Conservation (phyloP, 1,140 invertebrate genomes). For the Bombus terrestris region DNA sequence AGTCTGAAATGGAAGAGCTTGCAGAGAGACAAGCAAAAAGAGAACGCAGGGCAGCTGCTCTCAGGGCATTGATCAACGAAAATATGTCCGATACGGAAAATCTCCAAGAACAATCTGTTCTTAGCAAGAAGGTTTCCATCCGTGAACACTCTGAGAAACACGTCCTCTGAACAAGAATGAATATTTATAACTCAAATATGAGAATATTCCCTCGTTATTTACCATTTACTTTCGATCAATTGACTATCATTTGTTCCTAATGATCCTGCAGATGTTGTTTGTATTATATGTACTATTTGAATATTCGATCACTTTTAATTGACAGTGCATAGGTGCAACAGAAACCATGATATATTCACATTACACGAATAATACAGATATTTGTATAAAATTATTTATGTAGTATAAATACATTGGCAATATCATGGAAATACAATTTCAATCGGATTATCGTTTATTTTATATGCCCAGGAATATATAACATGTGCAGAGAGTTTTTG, state of each 20-base stretch:
- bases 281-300: neutral
- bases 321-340: neutral
- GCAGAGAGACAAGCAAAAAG: slow-evolving; percentile 80
- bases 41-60: slow-evolving; percentile 78
- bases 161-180: slow-evolving; percentile 37
- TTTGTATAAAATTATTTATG: slow-evolving; percentile 28
- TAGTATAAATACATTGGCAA: slow-evolving; percentile 25
- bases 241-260: neutral
- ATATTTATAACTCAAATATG: neutral
- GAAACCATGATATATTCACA: neutral
- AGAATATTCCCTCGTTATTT: neutral
- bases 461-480: neutral
- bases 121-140: slow-evolving; percentile 67
- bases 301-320: neutral
- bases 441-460: slow-evolving; percentile 3
- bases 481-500: neutral
- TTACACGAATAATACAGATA: neutral
- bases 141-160: slow-evolving; percentile 73
- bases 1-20: slow-evolving; percentile 82
- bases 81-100: slow-evolving; percentile 61
- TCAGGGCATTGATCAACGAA: slow-evolving; percentile 80
- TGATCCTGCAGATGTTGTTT: neutral
- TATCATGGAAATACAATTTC: neutral
- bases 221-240: neutral
- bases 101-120: slow-evolving; percentile 19